Percentiles rank a stretch among this genome's conserved stretches.
phyloP scores from a whole-genome alignment of 2,113 vertebrate species.

The Chionomys nivalis region DNA sequence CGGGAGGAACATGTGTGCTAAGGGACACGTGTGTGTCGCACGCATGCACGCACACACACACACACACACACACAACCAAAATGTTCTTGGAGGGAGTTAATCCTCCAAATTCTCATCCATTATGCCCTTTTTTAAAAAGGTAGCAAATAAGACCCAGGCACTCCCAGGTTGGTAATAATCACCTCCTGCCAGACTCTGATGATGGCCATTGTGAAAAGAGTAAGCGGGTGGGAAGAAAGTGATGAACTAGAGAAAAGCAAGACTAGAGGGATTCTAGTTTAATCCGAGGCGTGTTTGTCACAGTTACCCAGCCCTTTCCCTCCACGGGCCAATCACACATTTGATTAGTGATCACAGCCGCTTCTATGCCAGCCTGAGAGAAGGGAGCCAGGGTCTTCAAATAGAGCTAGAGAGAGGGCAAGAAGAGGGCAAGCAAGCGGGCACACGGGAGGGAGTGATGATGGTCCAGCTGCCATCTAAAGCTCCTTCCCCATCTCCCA shows the following conservation, averaged over 20 bases:
- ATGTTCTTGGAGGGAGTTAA: neutral
- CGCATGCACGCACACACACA: neutral
- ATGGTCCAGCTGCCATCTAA: neutral
- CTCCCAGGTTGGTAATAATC: neutral
- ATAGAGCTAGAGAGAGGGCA: neutral
- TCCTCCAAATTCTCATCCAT: neutral
- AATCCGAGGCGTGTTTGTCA: neutral
- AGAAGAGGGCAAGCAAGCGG: neutral
- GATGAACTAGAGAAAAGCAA: neutral
- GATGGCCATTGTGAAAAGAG: neutral
- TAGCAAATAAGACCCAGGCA: neutral
- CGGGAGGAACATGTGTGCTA: neutral
- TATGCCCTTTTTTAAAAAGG: neutral
- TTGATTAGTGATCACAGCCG: neutral
- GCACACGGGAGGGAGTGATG: neutral
- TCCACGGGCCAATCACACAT: accelerated
- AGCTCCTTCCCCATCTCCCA: neutral
- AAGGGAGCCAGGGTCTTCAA: neutral
- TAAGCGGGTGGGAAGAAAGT: neutral
- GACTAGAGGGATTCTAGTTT: neutral
- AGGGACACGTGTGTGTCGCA: neutral
- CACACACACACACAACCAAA: neutral
- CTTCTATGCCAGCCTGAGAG: neutral
- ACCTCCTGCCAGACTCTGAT: neutral
- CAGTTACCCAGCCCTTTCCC: neutral